Evolutionary conservation across 2,888 invertebrate species (phyloP).

Genomic region (Odontocolon sp.): DNA sequence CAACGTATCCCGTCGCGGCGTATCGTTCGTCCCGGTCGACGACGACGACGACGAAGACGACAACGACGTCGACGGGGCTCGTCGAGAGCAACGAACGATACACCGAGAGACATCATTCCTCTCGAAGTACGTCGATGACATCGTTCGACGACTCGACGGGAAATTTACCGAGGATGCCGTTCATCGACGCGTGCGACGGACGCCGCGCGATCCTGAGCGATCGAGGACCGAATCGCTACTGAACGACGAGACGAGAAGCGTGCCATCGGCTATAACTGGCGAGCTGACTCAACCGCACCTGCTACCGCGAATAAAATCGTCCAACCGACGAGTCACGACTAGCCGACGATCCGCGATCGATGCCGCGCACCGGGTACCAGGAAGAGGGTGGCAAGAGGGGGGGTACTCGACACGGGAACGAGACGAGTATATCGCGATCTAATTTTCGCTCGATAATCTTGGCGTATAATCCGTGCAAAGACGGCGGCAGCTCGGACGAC

Average conservation of each 20-base stretch:
- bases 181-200: not conserved
- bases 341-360: too few relatives aligned
- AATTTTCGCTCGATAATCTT: too few relatives aligned
- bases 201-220: conserved; percentile 62
- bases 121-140: not conserved
- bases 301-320: conserved; percentile 62
- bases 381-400: not conserved
- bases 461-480: not conserved
- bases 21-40: too few relatives aligned
- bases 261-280: conserved; percentile 72
- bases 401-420: not conserved
- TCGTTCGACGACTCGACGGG: too few relatives aligned
- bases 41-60: too few relatives aligned
- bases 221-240: conserved; percentile 72
- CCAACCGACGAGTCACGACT: not conserved
- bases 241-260: conserved; percentile 79
- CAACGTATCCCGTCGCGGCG: too few relatives aligned
- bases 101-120: too few relatives aligned
- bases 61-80: too few relatives aligned
- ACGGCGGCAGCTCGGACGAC: conserved; percentile 6
- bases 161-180: too few relatives aligned
- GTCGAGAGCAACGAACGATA: too few relatives aligned
- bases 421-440: not conserved
- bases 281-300: conserved; percentile 77
- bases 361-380: too few relatives aligned